phyloP scores from a whole-genome alignment of 1,140 invertebrate species.

The Heliconius hewitsoni region DNA sequence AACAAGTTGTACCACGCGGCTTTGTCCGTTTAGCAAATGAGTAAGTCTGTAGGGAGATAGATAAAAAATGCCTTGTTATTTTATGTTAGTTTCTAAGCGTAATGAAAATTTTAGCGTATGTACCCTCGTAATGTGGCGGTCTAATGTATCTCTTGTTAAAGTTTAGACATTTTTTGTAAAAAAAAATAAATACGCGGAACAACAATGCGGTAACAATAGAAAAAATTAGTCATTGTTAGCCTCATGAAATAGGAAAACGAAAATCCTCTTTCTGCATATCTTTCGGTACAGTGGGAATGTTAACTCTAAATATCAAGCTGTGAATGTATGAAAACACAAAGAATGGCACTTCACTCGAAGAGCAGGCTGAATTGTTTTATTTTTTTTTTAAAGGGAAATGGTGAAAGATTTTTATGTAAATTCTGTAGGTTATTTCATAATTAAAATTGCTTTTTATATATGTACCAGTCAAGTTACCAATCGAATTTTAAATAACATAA shows the following conservation, averaged over 20 bases:
- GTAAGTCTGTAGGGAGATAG: conserved; percentile 5
- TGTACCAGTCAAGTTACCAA: too few species aligned
- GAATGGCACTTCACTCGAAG: not conserved
- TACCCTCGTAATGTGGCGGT: not conserved
- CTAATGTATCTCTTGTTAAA: conserved; percentile 9
- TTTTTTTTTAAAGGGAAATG: not conserved
- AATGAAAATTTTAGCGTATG: not conserved
- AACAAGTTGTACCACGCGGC: conserved; percentile 8
- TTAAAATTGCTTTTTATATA: too few species aligned
- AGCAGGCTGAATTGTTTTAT: not conserved
- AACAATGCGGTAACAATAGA: conserved; percentile 14
- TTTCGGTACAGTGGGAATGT: conserved; percentile 24
- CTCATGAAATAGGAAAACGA: conserved; percentile 2
- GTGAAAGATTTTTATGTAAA: too few species aligned
- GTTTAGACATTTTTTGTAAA: conserved; percentile 9
- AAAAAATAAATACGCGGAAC: conserved; percentile 4
- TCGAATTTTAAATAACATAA: too few species aligned
- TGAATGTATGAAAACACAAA: not conserved
- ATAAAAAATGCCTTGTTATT: not conserved
- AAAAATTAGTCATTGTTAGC: conserved; percentile 14
- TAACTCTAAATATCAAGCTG: not conserved
- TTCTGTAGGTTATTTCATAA: too few species aligned
- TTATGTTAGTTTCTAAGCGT: not conserved
- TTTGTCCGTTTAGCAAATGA: conserved; percentile 3
- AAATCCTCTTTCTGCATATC: conserved; percentile 6